Conservation (phyloP, 2,113 vertebrate species). For the Leuciscus idus region DNA sequence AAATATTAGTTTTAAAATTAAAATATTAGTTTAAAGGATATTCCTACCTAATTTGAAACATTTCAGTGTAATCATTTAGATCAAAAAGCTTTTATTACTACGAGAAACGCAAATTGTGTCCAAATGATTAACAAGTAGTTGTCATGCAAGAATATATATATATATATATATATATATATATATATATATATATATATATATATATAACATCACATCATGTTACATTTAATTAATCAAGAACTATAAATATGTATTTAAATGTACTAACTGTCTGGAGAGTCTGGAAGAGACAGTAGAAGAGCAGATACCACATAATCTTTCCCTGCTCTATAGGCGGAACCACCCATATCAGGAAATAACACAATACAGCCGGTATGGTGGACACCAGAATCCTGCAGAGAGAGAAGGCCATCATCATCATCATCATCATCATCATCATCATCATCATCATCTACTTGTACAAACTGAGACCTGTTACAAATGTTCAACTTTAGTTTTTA, state of each 20-base stretch:
- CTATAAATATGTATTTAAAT: neutral
- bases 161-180: no score
- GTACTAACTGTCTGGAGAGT: conserved; percentile 90
- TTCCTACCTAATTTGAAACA: neutral
- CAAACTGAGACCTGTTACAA: neutral
- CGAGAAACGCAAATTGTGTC: neutral
- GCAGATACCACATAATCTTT: conserved; percentile 87
- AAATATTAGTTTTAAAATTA: neutral
- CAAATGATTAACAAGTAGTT: neutral
- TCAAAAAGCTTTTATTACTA: neutral
- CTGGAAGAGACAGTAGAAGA: conserved; percentile 97
- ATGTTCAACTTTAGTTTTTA: neutral
- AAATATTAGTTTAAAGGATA: neutral
- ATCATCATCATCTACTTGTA: neutral
- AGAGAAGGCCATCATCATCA: conserved; percentile 2
- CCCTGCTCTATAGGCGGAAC: conserved; percentile 84
- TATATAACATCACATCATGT: neutral
- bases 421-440: neutral
- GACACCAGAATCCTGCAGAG: conserved; percentile 87
- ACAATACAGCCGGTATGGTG: conserved; percentile 85
- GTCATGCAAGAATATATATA: neutral
- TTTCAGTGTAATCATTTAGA: neutral
- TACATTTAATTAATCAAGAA: neutral
- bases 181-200: no score
- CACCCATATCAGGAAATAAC: conserved; percentile 92